Percentiles rank a stretch among this genome's conserved stretches.
phyloP scores from a whole-genome alignment of 2,113 vertebrate species.

The Andinoacara biseriatus region DNA sequence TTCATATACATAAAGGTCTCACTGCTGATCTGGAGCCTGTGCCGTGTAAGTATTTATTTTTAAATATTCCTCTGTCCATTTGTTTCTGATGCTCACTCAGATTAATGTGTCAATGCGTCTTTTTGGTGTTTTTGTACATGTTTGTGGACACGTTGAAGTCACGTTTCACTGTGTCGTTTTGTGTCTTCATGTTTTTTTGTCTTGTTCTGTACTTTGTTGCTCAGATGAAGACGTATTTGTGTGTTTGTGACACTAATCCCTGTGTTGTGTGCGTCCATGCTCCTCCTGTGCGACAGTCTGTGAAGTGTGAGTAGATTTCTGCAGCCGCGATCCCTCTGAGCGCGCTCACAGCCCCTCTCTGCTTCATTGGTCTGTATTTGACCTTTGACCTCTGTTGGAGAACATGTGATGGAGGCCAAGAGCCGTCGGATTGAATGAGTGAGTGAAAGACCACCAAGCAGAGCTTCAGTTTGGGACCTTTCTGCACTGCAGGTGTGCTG shows the following conservation, averaged over 20 bases:
- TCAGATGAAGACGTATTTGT: neutral
- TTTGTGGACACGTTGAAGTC: neutral
- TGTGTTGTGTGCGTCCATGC: neutral
- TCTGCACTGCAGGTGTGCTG: too few relatives aligned
- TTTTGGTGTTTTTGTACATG: neutral
- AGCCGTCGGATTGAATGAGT: neutral
- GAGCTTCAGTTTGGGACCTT: too few relatives aligned
- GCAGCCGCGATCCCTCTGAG: neutral
- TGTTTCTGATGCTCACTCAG: neutral
- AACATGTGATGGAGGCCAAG: neutral
- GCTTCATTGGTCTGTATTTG: constrained; percentile 28
- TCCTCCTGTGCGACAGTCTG: neutral
- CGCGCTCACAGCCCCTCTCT: neutral
- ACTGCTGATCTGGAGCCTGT: too few relatives aligned
- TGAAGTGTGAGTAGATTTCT: constrained; percentile 1
- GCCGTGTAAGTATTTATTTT: too few relatives aligned
- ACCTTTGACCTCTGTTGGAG: constrained; percentile 45
- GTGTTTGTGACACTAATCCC: neutral
- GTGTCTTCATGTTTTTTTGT: neutral
- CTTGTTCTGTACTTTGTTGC: too few relatives aligned
- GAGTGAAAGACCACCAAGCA: neutral
- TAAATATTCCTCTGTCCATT: too few relatives aligned
- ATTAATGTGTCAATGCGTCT: neutral
- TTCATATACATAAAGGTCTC: too few relatives aligned
- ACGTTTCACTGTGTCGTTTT: neutral